Evolutionary conservation across 2,888 invertebrate species (phyloP).

Genomic region (Plemyria rubiginata): DNA sequence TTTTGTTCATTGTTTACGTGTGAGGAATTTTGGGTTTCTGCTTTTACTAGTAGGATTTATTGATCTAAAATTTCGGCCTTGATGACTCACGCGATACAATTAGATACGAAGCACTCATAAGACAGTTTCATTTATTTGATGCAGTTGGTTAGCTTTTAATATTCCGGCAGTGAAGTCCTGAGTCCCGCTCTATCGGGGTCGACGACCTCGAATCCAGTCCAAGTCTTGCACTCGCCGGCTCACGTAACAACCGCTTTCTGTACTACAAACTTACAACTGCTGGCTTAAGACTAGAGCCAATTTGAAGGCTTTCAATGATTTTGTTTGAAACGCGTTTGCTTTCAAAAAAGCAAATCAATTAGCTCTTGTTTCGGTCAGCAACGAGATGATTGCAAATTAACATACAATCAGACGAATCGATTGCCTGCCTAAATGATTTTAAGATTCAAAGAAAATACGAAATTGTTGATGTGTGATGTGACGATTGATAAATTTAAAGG

Average conservation of each 20-base stretch:
- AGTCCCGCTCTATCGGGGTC: slow-evolving; percentile 78
- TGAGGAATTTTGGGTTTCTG: slow-evolving; percentile 17
- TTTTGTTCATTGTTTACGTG: slow-evolving; percentile 44
- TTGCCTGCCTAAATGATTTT: slow-evolving; percentile 23
- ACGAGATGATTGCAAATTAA: slow-evolving; percentile 35
- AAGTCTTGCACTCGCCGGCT: slow-evolving; percentile 77
- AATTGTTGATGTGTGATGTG: slow-evolving; percentile 3
- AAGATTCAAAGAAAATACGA: slow-evolving; percentile 8
- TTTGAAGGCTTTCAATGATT: slow-evolving; percentile 34
- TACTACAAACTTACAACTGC: slow-evolving; percentile 47
- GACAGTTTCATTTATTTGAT: slow-evolving; percentile 36
- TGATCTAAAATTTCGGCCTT: slow-evolving; percentile 1
- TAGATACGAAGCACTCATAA: slow-evolving; percentile 9
- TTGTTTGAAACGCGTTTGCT: slow-evolving; percentile 25
- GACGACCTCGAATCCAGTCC: slow-evolving; percentile 79
- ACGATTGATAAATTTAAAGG: slow-evolving; percentile 23
- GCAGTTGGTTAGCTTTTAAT: slow-evolving; percentile 58
- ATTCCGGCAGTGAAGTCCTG: slow-evolving; percentile 79
- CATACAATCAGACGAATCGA: slow-evolving; percentile 36
- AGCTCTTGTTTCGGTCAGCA: slow-evolving; percentile 28
- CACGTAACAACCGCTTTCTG: slow-evolving; percentile 79
- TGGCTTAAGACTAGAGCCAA: slow-evolving; percentile 32
- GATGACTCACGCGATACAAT: slow-evolving; percentile 1
- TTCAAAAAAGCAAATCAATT: slow-evolving; percentile 36
- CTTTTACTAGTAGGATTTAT: neutral